Base-by-base conservation (phyloP, 2,888 invertebrate species). In the Portevinia maculata region DNA sequence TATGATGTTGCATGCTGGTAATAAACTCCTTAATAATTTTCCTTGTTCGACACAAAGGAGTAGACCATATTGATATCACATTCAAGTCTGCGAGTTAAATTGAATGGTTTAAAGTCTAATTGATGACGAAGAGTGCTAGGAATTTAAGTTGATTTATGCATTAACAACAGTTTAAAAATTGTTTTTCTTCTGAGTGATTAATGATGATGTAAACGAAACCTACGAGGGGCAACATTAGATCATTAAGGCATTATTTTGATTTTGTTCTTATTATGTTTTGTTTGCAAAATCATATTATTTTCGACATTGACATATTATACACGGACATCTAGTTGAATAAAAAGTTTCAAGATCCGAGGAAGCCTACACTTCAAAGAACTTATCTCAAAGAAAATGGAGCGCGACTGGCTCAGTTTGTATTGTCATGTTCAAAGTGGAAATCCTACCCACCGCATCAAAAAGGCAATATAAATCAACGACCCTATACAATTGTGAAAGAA, bases 141-240 rank as follows among this genome's bases (percentile, higher is more conserved):
- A 50, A 50, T 59, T 50, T 30, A 13, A 70, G 48, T 46, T 70
- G 70, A 70, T 59, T 59, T 70, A 70, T 59, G 41, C 8, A 39
- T 57, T 55, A 46, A 53, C 65, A 69, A 28, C 34, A 46, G 59
- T 50, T 50, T 50, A 24, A 30, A 70, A 70, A 59, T 59, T 50
- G 50, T 70, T 50, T 70, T 39, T 7, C 3, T 46, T 15, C 28
- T 37, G 17, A 46, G 11, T 70, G 59, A 59, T 70, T 59, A 59
- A 70, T 70, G 50, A 50, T 30, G 30, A 46, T 50, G 1, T 39
- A 48, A 69, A 39, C 19, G 48, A 17, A 24, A 46, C 21, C 21
- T 44, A 55, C 55, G 30, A 55, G 21, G 34, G 55, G 24, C 19
- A 55, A 28, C 24, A n/a, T 30, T 11, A 55, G 55, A 69, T 69